A percentile compares a stretch with the other conserved stretches of the same genome.
These are phyloP conservation scores for Oreochromis spilurus DNA, from an alignment of 2,113 vertebrate genomes.

Conservation along the genomic window DNA sequence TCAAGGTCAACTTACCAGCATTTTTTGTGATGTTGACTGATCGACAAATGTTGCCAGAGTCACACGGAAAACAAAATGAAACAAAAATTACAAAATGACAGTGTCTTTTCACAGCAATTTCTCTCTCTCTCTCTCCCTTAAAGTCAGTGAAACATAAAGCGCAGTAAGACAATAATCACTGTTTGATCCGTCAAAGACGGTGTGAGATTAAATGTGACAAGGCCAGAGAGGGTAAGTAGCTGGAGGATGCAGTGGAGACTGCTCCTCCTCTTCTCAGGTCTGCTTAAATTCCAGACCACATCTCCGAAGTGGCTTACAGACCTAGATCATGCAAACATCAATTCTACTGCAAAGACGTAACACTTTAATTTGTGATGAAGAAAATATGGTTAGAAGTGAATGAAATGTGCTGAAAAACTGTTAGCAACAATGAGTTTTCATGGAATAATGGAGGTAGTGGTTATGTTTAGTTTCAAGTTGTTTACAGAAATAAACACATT, in stretches of 20 bases:
- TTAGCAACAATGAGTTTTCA: not conserved
- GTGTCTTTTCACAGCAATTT: constrained; percentile 59
- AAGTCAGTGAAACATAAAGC: constrained; percentile 17
- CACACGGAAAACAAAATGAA: constrained; percentile 77
- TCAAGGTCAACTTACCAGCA: constrained; percentile 80
- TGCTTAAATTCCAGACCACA: not conserved
- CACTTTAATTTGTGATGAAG: not conserved
- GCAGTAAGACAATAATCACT: not conserved
- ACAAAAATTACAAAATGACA: constrained; percentile 76
- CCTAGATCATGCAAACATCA: not conserved
- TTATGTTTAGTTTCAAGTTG: not conserved
- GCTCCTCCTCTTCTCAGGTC: not conserved
- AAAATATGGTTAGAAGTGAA: not conserved
- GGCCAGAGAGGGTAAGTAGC: not conserved
- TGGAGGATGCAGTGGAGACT: not conserved
- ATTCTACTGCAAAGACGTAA: not conserved
- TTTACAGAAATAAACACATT: not conserved
- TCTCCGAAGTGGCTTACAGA: not conserved
- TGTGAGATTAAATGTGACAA: not conserved
- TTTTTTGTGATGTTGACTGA: constrained; percentile 83
- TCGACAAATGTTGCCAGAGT: constrained; percentile 79
- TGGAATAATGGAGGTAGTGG: not conserved
- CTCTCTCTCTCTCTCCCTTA: constrained; percentile 30
- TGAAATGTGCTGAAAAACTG: not conserved
- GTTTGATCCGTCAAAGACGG: not conserved